Evolutionary conservation across 2,888 invertebrate species (phyloP).

Genomic region (Gortyna flavago): DNA sequence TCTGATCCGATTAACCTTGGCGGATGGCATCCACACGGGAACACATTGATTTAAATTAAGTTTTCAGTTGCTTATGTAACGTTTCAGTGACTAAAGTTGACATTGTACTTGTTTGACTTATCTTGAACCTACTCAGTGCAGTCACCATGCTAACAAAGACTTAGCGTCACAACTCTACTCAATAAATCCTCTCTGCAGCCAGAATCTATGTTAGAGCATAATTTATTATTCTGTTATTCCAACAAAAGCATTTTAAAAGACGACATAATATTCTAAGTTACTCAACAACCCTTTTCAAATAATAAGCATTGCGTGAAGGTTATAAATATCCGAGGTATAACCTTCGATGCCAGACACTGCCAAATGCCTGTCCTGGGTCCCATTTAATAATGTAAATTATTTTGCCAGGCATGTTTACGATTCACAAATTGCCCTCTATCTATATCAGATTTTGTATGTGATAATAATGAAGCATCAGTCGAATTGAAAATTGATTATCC

Average conservation of each 20-base stretch:
- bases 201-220: not conserved
- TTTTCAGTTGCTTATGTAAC: slow-evolving; percentile 57
- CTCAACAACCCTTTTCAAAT: slow-evolving; percentile 31
- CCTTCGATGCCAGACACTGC: slow-evolving; percentile 37
- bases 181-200: slow-evolving; percentile 7
- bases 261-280: slow-evolving; percentile 19
- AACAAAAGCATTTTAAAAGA: slow-evolving; percentile 5
- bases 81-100: slow-evolving; percentile 37
- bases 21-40: slow-evolving; percentile 22
- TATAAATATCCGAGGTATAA: slow-evolving; percentile 41
- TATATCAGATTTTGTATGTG: slow-evolving; percentile 19
- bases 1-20: slow-evolving; percentile 48
- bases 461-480: slow-evolving; percentile 15
- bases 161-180: slow-evolving; percentile 10
- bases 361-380: slow-evolving; percentile 26
- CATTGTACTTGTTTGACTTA: slow-evolving; percentile 48
- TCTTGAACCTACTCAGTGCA: slow-evolving; percentile 16
- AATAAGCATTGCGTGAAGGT: slow-evolving; percentile 24
- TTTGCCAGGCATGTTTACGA: slow-evolving; percentile 46
- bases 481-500: slow-evolving; percentile 3
- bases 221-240: not conserved
- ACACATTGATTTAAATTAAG: slow-evolving; percentile 55
- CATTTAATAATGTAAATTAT: slow-evolving; percentile 55
- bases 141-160: slow-evolving; percentile 36
- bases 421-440: slow-evolving; percentile 25